Percentiles rank a stretch among this genome's conserved stretches.
These are phyloP conservation scores for Proteles cristata DNA, from an alignment of 2,113 vertebrate genomes.

Conservation along the genomic window DNA sequence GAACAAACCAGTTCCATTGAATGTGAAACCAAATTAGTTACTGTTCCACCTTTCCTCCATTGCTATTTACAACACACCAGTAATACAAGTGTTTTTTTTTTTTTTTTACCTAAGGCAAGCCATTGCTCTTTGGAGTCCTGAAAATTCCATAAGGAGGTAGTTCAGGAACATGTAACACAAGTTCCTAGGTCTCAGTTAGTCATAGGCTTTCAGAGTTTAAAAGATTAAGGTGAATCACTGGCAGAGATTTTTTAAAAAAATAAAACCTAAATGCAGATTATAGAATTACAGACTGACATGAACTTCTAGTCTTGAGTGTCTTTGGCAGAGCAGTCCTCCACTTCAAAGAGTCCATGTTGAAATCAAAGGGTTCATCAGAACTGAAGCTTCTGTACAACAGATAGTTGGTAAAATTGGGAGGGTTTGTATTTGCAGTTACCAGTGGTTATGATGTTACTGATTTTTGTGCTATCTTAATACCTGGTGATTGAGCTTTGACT, in stretches of 20 bases:
- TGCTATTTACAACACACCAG: neutral
- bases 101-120: conserved; percentile 8
- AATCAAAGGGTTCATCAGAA: neutral
- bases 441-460: neutral
- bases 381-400: neutral
- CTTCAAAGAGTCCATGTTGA: neutral
- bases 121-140: neutral
- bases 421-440: neutral
- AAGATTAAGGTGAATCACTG: neutral
- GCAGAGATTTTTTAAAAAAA: neutral
- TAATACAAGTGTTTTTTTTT: conserved; percentile 38
- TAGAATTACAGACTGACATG: neutral
- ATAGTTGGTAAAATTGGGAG: neutral
- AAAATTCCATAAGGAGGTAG: neutral
- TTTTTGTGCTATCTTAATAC: neutral
- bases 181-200: neutral
- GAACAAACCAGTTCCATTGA: neutral
- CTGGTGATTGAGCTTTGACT: neutral
- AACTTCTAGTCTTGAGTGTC: neutral
- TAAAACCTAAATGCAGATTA: neutral
- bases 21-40: neutral
- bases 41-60: neutral
- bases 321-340: neutral
- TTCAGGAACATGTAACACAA: neutral
- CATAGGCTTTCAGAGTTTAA: conserved; percentile 33